Conservation (phyloP, 2,113 vertebrate species). For the Phalacrocorax pelagicus region DNA sequence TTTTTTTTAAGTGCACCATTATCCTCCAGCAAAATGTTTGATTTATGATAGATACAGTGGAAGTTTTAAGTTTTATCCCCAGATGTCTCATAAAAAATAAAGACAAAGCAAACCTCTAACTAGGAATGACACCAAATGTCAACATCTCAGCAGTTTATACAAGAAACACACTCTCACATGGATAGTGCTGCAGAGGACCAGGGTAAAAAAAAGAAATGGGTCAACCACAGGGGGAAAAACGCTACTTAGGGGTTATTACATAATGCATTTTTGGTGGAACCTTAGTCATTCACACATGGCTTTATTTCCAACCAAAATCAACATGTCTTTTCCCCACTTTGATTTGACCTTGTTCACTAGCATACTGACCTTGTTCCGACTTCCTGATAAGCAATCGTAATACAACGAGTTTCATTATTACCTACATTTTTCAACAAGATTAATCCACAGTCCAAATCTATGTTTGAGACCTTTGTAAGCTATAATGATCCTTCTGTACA, state of each 20-base stretch:
- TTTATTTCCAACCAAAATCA: background rate
- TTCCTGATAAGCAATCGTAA: background rate
- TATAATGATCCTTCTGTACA: accelerated
- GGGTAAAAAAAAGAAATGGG: background rate
- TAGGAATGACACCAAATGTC: conserved; percentile 28
- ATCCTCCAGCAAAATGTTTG: conserved; percentile 43
- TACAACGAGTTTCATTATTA: background rate
- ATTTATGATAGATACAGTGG: conserved; percentile 48
- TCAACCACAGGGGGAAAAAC: background rate
- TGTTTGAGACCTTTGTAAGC: background rate
- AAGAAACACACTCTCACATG: background rate
- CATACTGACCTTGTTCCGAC: background rate
- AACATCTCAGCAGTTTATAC: conserved; percentile 15
- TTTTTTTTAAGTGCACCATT: background rate
- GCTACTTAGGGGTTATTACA: background rate
- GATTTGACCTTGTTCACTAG: background rate
- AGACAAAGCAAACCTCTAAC: conserved; percentile 40
- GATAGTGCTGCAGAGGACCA: background rate
- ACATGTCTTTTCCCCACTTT: background rate
- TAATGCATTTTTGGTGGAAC: background rate
- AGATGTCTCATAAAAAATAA: conserved; percentile 30
- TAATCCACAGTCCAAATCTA: background rate
- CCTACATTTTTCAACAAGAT: background rate
- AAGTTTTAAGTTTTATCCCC: conserved; percentile 46
- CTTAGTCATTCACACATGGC: background rate